Conservation (phyloP, 2,113 vertebrate species). For the Rhinolophus sinicus region DNA sequence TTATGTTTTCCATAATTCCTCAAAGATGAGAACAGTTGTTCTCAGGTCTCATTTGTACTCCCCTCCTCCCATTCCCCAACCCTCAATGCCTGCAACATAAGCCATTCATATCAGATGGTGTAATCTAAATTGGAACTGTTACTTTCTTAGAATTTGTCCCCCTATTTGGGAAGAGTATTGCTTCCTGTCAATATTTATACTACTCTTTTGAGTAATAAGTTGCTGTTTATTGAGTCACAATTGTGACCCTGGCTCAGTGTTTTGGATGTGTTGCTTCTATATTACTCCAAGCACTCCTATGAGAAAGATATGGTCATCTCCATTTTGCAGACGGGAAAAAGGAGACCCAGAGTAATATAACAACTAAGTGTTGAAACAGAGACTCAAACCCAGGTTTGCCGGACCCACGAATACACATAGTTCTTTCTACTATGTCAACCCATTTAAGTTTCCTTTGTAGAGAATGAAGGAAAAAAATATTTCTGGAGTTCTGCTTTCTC, state of each 20-base stretch:
- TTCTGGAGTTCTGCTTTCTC: background rate
- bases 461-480: conserved; percentile 41
- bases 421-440: background rate
- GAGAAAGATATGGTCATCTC: background rate
- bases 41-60: background rate
- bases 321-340: conserved; percentile 5
- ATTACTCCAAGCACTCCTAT: conserved; percentile 16
- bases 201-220: background rate
- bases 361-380: background rate
- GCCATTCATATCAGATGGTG: background rate
- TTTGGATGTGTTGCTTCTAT: conserved; percentile 1
- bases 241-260: background rate
- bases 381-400: conserved; percentile 3
- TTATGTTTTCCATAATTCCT: background rate
- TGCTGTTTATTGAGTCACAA: background rate
- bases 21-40: background rate
- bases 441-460: conserved; percentile 30
- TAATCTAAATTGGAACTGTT: background rate
- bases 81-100: background rate
- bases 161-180: background rate
- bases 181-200: background rate
- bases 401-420: background rate
- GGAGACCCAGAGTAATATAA: background rate
- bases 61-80: background rate
- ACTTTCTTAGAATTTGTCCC: background rate